Conservation (phyloP, 2,888 invertebrate species). For the Phengaris alcon region DNA sequence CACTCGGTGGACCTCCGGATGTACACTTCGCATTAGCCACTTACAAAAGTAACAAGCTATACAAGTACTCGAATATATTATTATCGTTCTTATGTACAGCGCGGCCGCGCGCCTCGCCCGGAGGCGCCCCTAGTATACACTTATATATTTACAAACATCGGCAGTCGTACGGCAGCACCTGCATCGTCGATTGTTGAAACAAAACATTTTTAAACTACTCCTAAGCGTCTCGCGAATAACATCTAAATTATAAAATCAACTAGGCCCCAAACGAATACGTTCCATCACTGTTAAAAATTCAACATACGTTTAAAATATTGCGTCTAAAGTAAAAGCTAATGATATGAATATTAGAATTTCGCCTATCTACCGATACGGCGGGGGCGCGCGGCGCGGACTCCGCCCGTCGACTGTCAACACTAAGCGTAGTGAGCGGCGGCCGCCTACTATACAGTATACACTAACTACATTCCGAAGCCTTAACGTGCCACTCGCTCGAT, state of each 20-base stretch:
- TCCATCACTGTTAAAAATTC: constrained; percentile 58
- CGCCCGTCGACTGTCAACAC: constrained; percentile 41
- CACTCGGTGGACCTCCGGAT: constrained; percentile 59
- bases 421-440: constrained; percentile 51
- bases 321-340: constrained; percentile 77
- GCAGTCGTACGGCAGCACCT: constrained; percentile 65
- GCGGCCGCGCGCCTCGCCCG: constrained; percentile 58
- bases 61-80: constrained; percentile 68
- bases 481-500: constrained; percentile 33
- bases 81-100: constrained; percentile 74
- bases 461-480: not conserved
- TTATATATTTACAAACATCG: constrained; percentile 71
- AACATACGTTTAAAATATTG: constrained; percentile 63
- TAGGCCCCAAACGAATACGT: constrained; percentile 61
- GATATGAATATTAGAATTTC: constrained; percentile 77
- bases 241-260: constrained; percentile 57
- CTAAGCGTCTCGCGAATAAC: constrained; percentile 45
- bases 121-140: constrained; percentile 56
- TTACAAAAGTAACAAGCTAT: constrained; percentile 74
- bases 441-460: not conserved
- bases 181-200: constrained; percentile 64
- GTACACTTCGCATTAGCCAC: constrained; percentile 67
- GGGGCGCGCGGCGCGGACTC: constrained; percentile 47
- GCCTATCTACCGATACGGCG: constrained; percentile 71
- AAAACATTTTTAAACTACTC: constrained; percentile 54